Evolutionary conservation across 2,888 invertebrate genomes (phyloP), one percentile per base, ranked within the genome.

Genomic region (Nymphalis c-album): DNA sequence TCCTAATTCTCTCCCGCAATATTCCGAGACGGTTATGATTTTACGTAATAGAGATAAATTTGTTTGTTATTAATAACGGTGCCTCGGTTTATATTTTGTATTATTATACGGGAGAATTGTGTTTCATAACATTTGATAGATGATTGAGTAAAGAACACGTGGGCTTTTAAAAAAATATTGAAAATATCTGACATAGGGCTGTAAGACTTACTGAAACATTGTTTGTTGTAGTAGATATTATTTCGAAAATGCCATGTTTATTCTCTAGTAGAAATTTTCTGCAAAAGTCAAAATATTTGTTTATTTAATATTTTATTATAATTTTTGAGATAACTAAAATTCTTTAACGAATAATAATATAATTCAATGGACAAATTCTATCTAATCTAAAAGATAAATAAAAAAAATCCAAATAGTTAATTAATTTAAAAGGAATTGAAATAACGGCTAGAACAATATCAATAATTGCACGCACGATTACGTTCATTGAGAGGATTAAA

Each of bases 401-500:
- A 8, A 57, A 64, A 58, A 67, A 66, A 70, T 65, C 53, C 60
- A 66, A 59, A 68, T 60, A 66, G 46, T 55, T 67, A 64, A 73
- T 72, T 68, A 77, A 80, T 79, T 73, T 76, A 82, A 83, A 84
- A 76, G 76, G 75, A 77, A 80, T 77, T 79, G 79, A 85, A 88
- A 66, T 63, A 69, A 68, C 63, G 50, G 85, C 82, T 82, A 80
- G 81, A 85, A 83, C 85, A 82, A 85, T 86, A 82, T 80, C 85
- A 85, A 86, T 90, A 86, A 85, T 77, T 76, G 84, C 76, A 85
- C 86, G 88, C 85, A 84, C 86, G 83, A 84, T 85, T 85, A 86
- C 84, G 78, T 86, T 87, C 86, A 90, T 88, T 80, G 86, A 76
- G 73, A 71, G 88, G 90, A 90, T 90, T 91, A 91, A 86, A 80